Conservation (phyloP, 2,888 invertebrate species). For the Lacanobia wlatinum region DNA sequence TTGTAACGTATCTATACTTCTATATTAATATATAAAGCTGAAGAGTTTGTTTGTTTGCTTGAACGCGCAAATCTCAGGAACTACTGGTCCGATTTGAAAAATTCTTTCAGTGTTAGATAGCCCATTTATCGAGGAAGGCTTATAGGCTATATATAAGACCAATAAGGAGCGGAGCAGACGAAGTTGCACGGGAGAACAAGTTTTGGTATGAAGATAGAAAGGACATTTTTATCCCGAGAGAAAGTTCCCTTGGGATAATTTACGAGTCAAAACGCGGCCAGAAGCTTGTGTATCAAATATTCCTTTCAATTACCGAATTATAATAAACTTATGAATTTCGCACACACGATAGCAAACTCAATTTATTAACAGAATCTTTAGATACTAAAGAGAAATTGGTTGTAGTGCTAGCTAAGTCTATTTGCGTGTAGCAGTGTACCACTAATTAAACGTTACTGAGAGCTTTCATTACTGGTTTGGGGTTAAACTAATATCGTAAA, state of each 20-base stretch:
- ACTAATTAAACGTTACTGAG: slow-evolving; percentile 47
- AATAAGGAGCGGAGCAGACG: no score
- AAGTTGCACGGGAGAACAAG: no score
- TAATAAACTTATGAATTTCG: background rate
- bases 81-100: no score
- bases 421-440: slow-evolving; percentile 27
- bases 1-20: no score
- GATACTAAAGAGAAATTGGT: slow-evolving; percentile 48
- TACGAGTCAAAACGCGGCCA: background rate
- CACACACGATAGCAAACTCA: slow-evolving; percentile 3
- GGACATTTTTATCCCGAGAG: background rate
- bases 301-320: no score
- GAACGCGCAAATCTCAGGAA: no score
- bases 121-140: no score
- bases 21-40: no score
- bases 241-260: background rate
- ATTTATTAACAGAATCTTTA: slow-evolving; percentile 30
- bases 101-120: no score
- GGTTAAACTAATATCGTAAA: slow-evolving; percentile 36
- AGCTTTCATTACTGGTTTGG: slow-evolving; percentile 26
- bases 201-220: no score
- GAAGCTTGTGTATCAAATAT: background rate
- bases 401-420: slow-evolving; percentile 29
- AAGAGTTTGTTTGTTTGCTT: no score
- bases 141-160: no score